Base-by-base conservation (phyloP, 37 sponge, comb jelly and placozoan genomes). In the Oscarella lobularis region DNA sequence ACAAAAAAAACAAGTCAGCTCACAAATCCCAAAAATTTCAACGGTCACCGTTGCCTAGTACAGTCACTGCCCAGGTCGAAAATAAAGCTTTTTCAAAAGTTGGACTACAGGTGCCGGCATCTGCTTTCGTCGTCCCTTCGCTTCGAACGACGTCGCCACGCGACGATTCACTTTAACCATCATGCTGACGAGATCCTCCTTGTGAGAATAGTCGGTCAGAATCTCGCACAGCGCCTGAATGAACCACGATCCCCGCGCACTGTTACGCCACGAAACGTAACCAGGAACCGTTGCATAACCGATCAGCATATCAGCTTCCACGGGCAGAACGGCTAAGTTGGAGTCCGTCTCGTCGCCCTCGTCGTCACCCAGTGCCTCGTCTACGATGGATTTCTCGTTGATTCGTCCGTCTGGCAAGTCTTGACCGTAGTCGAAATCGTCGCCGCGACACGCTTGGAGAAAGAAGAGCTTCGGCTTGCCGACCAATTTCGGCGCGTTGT, bases 401-500 rank as follows among this genome's bases (percentile, higher is more conserved):
- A 3, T 9, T 75, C n/a, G n/a, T n/a, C n/a, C 36, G 55, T 48
- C 60, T 27, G 60, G 74, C 27, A 77, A 48, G 0, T 66, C 66
- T 30, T 75, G 30, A 0, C 85, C 87, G 1, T 48, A 73, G 36
- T 80, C 83, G 34, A 84, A 85, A 33, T 36, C 35, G 4, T 88
- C 89, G 39, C 93, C 93, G 3, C 93, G 75, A 75, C 89, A 88
- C 32, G 93, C 93, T 67, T 92, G 93, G 35, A 92, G 38, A 31
- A 92, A 71, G 78, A 92, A 92, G 9, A 92, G 74, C 73, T 92
- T 92, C 0, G 94, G 94, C 67, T 92, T 92, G 2, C 90, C 94
- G 67, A 79, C 77, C 31, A 92, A 80, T n/a, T 27, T 76, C 40
- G 1, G 94, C 71, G 69, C 31, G 39, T 71, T 6, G 27, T 20